Evolutionary conservation across 2,797 vertebrate genomes (phyloP).

Genomic region (Tapirus indicus): DNA sequence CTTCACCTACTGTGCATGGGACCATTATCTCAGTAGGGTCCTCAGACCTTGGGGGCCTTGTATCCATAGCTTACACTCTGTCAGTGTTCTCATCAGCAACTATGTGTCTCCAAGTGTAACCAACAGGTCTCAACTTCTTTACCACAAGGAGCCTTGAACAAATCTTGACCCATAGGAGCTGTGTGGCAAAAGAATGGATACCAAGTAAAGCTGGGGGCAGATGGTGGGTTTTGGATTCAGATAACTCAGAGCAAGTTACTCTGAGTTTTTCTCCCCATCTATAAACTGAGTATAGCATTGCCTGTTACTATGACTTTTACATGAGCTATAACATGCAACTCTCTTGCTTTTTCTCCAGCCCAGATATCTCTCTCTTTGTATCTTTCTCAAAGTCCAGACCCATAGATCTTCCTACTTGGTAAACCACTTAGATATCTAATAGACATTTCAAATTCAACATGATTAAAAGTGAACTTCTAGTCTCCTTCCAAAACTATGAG

Average conservation of each 20-base stretch:
- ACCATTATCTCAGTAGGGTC: background rate
- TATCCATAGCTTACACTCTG: accelerated
- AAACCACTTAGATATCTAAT: background rate
- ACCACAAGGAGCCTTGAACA: background rate
- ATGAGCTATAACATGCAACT: background rate
- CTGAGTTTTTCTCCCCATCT: background rate
- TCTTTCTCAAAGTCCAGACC: background rate
- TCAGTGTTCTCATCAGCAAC: background rate
- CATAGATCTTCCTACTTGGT: background rate
- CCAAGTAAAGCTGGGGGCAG: background rate
- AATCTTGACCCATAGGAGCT: background rate
- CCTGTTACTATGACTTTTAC: background rate
- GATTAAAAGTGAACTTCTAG: background rate
- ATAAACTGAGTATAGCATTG: background rate
- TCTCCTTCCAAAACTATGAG: background rate
- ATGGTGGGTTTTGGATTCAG: background rate
- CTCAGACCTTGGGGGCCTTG: background rate
- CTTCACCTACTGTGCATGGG: accelerated
- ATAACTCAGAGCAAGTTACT: background rate
- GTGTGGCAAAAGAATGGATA: background rate
- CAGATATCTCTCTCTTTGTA: background rate
- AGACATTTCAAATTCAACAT: background rate
- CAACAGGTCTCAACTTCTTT: background rate
- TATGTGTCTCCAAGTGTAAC: background rate
- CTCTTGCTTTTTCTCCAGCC: background rate